phyloP scores from a whole-genome alignment of 2,113 vertebrate genomes.

The Oncorhynchus clarkii region DNA sequence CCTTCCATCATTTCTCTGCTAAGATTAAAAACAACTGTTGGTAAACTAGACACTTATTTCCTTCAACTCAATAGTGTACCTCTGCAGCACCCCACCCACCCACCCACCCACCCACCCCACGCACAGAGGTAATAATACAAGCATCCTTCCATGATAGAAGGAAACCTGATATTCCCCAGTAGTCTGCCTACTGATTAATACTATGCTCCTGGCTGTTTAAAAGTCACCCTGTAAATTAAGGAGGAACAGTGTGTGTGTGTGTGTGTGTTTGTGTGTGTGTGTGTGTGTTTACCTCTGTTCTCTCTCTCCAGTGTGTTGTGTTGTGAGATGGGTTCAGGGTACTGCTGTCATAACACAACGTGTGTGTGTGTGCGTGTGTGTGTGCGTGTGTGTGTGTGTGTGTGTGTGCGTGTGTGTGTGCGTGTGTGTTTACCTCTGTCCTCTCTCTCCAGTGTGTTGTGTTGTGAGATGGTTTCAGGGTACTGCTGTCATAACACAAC shows the following conservation, averaged over 20 bases:
- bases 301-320: too few species aligned
- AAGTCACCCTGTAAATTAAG: slow-evolving; percentile 95
- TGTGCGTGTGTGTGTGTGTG: slow-evolving; percentile 17
- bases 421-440: too few species aligned
- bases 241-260: slow-evolving; percentile 76
- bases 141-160: slow-evolving; percentile 89
- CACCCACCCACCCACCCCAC: too few species aligned
- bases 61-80: slow-evolving; percentile 82
- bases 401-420: slow-evolving; percentile 58
- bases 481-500: too few species aligned
- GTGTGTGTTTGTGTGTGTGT: slow-evolving; percentile 29
- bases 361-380: background rate
- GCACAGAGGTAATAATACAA: slow-evolving; percentile 78
- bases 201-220: slow-evolving; percentile 90
- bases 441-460: too few species aligned
- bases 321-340: too few species aligned
- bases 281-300: slow-evolving; percentile 26
- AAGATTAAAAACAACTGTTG: slow-evolving; percentile 81
- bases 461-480: too few species aligned
- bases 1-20: slow-evolving; percentile 3
- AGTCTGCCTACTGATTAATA: slow-evolving; percentile 94
- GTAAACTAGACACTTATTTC: slow-evolving; percentile 93
- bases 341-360: background rate
- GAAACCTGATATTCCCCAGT: slow-evolving; percentile 91
- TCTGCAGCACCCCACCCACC: slow-evolving; percentile 66